Evolutionary conservation across 2,797 vertebrate genomes (phyloP), one percentile per base, ranked within the genome.

Genomic region (Oophaga sylvatica): DNA sequence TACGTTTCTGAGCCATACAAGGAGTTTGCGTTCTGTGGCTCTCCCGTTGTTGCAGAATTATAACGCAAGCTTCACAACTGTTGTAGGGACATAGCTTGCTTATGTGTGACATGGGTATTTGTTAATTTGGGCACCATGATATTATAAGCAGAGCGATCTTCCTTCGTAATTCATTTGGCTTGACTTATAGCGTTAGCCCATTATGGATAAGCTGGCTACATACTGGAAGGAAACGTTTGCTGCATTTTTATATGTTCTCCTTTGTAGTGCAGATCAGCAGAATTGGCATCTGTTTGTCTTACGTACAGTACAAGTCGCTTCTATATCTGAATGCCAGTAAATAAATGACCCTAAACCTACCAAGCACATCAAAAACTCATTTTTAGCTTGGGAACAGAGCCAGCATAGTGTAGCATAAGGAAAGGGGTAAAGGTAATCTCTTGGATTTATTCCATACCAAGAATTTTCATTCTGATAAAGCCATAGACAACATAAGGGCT

Each of bases 291-390:
- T 88, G 65, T 71, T 62, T 48, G 29, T n/a, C 53, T 76, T 15
- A 68, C 70, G 71, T 68, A 87, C 57, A 56, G 57, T 65, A 45
- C 22, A 56, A 75, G 29, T 16, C 29, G 60, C 12, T 62, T 76
- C 19, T 48, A 76, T 67, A 77, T 82, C 57, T 48, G 20, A 82
- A 62, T 86, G 87, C 79, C 76, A 78, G 83, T 70, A 82, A 85
- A 82, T 81, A 85, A 89, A 85, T 85, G 70, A 77, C 83, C 59
- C 83, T 48, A 86, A 86, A 60, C 60, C 79, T 71, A 81, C 71
- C 77, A 48, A 82, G 79, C 87, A 85, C 75, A 63, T 81, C 79
- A 77, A 81, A 77, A 85, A 84, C 83, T 89, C 68, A 83, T 85
- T 89, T 81, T 53, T 67, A 85, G 63, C 71, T 80, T 76, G 73